A percentile compares a stretch with the other conserved stretches of the same genome.
Evolutionary conservation across 2,113 vertebrate species (phyloP).

Genomic region (Bothrops jararaca): DNA sequence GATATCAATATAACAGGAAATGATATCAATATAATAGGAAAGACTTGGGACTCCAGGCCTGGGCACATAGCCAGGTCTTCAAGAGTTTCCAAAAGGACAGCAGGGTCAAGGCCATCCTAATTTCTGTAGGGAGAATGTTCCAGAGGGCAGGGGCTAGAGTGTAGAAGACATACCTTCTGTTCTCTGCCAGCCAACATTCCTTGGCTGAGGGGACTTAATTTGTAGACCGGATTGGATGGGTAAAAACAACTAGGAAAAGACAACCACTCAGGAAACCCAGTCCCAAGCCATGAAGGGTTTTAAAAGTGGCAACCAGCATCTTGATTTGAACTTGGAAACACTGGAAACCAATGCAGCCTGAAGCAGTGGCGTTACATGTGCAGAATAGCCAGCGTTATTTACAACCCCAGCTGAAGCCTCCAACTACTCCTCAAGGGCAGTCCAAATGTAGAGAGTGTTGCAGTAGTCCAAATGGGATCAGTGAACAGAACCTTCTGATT

Average conservation of each 20-base stretch:
- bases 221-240: no score
- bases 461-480: neutral
- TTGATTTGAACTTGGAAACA: neutral
- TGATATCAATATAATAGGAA: neutral
- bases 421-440: neutral
- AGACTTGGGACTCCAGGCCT: neutral
- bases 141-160: neutral
- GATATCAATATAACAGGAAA: neutral
- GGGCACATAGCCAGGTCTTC: neutral
- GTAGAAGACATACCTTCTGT: neutral
- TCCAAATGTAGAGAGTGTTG: neutral
- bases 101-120: neutral
- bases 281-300: neutral
- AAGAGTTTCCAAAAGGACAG: neutral
- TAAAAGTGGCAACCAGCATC: neutral
- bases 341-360: neutral
- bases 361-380: no score
- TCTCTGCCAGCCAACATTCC: neutral
- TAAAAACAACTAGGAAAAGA: neutral
- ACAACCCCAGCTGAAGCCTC: no score
- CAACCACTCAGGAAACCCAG: neutral
- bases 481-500: neutral
- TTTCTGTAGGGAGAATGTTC: neutral
- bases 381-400: no score
- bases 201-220: neutral